These are phyloP conservation scores for Heliornis fulica DNA, from an alignment of 2,113 vertebrate genomes.

Conservation along the genomic window DNA sequence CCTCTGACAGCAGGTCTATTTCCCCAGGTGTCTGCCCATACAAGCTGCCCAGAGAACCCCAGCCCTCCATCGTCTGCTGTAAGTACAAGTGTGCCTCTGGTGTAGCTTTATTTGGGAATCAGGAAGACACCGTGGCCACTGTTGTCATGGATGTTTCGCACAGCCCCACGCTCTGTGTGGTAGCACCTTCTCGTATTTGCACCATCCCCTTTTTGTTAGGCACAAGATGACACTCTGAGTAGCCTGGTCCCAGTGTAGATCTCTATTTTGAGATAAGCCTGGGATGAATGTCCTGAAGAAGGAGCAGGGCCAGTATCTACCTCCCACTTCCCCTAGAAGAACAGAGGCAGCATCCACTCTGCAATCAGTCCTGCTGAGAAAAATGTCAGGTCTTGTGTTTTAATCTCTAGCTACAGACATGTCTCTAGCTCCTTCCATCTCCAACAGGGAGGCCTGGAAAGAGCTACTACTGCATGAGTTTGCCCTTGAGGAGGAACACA, in stretches of 20 bases:
- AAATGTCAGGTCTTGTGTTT: not conserved
- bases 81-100: too few species aligned
- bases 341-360: not conserved
- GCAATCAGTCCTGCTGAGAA: not conserved
- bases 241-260: not conserved
- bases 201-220: not conserved
- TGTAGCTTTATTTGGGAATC: too few species aligned
- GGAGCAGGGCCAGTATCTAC: not conserved
- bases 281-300: not conserved
- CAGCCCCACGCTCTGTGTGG: not conserved
- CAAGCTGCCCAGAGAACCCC: not conserved
- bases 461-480: not conserved
- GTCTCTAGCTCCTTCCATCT: not conserved
- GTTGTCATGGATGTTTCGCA: accelerated
- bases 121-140: not conserved
- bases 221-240: not conserved
- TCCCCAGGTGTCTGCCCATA: not conserved
- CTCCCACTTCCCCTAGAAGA: not conserved
- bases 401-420: not conserved
- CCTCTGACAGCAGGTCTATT: not conserved
- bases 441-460: not conserved
- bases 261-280: not conserved
- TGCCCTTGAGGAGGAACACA: not conserved
- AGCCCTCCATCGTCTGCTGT: too few species aligned
- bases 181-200: not conserved